phyloP scores from a whole-genome alignment of 1,140 invertebrate species.

The Rhagoletis pomonella region DNA sequence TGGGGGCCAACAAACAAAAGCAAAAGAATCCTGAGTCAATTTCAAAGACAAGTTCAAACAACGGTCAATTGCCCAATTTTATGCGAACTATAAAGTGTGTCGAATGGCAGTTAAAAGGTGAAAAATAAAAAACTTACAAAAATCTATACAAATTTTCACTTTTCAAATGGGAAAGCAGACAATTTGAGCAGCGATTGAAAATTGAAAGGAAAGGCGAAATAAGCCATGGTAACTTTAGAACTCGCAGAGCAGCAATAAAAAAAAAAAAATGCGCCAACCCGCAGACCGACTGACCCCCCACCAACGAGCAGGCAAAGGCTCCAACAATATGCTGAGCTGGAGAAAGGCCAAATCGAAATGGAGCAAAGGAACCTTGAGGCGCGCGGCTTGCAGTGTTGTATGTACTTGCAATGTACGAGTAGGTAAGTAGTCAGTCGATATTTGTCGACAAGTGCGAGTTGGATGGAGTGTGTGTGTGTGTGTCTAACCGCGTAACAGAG shows the following conservation, averaged over 20 bases:
- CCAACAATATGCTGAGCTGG: not conserved
- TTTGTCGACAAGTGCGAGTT: not conserved
- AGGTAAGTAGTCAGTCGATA: not conserved
- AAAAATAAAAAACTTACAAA: not conserved
- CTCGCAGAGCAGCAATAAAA: constrained; percentile 16
- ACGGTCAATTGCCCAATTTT: constrained; percentile 51
- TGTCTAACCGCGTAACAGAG: not conserved
- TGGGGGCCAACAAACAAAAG: constrained; percentile 32
- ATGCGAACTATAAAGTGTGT: constrained; percentile 49
- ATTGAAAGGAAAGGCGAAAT: not conserved
- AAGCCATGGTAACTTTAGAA: not conserved
- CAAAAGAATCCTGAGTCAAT: not conserved
- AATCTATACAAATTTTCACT: not conserved
- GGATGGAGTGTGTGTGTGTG: not conserved
- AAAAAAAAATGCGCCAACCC: not conserved
- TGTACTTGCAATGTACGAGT: not conserved
- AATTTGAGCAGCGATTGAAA: not conserved
- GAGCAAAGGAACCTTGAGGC: constrained; percentile 33
- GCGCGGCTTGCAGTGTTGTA: not conserved
- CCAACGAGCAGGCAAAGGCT: not conserved
- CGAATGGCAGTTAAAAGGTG: constrained; percentile 1
- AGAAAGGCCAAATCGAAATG: constrained; percentile 11
- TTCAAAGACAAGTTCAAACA: constrained; percentile 46
- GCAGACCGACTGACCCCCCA: constrained; percentile 37
- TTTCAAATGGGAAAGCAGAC: constrained; percentile 1